A percentile compares a stretch with the other conserved stretches of the same genome.
Evolutionary conservation across 2,797 vertebrate genomes (phyloP).

Genomic region (Cryptoblepharus egeriae): DNA sequence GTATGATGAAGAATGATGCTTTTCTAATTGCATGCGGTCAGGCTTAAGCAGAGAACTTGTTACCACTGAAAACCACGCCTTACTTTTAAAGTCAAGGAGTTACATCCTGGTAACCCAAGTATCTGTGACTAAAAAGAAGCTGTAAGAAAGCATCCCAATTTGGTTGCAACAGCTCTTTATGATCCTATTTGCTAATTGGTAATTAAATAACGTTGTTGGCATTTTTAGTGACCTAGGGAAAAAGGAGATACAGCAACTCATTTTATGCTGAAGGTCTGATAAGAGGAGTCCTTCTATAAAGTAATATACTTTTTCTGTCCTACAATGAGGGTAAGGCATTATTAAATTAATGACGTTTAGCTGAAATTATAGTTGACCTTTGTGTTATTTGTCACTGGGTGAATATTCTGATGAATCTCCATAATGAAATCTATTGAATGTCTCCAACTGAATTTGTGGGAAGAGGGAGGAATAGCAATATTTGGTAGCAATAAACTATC

Average conservation of each 20-base stretch:
- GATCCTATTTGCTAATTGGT: constrained; percentile 61
- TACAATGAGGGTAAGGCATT: neutral
- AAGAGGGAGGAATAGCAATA: neutral
- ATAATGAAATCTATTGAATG: neutral
- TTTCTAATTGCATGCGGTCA: constrained; percentile 13
- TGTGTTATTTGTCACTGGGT: neutral
- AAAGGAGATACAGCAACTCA: constrained; percentile 54
- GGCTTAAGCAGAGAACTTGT: constrained; percentile 13
- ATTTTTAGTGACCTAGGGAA: constrained; percentile 63
- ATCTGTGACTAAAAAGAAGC: constrained; percentile 40
- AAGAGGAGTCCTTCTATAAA: constrained; percentile 51
- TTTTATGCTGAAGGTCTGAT: constrained; percentile 58
- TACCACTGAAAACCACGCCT: neutral
- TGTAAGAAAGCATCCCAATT: constrained; percentile 37
- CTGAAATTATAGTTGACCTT: neutral
- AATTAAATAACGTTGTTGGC: constrained; percentile 60
- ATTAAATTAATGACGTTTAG: neutral
- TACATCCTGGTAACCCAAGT: constrained; percentile 24
- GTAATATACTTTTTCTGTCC: neutral
- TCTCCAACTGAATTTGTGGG: neutral
- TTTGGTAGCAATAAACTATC: neutral
- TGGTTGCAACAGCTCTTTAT: constrained; percentile 42
- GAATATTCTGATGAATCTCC: neutral
- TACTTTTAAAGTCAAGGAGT: constrained; percentile 41
- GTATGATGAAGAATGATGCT: constrained; percentile 12